Evolutionary conservation across 2,113 vertebrate genomes (phyloP).

Genomic region (Heterotilapia buettikoferi): DNA sequence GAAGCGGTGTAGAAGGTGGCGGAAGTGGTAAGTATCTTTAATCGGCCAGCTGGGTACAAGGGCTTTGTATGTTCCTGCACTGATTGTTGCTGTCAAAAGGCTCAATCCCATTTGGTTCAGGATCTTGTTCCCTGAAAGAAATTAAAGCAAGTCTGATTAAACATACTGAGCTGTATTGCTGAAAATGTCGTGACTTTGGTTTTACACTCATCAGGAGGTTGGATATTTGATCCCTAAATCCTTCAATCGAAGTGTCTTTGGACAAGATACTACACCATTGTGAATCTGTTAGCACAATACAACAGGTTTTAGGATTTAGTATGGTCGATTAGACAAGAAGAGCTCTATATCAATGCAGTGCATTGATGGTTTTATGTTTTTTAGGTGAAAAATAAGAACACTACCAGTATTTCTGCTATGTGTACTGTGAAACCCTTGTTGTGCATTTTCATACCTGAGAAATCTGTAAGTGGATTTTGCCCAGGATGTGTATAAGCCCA

Average conservation of each 20-base stretch:
- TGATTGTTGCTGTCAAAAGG: conserved; percentile 57
- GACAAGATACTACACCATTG: background rate
- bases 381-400: background rate
- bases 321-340: background rate
- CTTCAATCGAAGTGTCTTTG: background rate
- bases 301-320: background rate
- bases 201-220: conserved; percentile 32
- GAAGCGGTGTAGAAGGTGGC: conserved; percentile 71
- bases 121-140: conserved; percentile 74
- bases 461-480: conserved; percentile 59
- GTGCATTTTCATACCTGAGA: conserved; percentile 55
- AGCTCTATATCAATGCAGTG: background rate
- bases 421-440: background rate
- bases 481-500: conserved; percentile 69
- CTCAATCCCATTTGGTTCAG: conserved; percentile 82
- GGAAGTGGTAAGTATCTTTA: conserved; percentile 2
- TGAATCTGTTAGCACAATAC: background rate
- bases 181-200: background rate
- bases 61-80: conserved; percentile 32
- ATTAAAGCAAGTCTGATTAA: background rate
- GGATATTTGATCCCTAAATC: background rate
- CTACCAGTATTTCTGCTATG: background rate
- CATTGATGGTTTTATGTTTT: background rate
- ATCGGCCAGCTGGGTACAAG: conserved; percentile 12
- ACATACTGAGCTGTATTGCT: background rate